Evolutionary conservation across 2,113 vertebrate species (phyloP).

Genomic region (Cygnus buccinator): DNA sequence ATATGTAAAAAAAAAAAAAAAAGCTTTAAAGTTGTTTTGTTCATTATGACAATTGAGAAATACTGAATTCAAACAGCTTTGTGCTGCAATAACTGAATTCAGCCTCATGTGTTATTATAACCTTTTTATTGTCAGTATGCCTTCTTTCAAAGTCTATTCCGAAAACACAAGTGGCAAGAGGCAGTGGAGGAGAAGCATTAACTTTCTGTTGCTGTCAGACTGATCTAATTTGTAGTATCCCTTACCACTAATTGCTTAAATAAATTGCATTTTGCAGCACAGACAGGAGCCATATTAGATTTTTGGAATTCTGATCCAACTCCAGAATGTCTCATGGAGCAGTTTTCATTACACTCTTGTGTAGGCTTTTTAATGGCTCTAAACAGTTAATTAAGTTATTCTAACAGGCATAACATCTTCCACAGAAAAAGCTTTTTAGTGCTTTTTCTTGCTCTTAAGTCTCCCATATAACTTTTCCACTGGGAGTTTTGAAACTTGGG

Average conservation of each 20-base stretch:
- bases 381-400: slow-evolving; percentile 38
- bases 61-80: background rate
- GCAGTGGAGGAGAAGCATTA: background rate
- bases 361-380: slow-evolving; percentile 10
- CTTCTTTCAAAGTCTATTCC: background rate
- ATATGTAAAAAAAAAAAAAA: background rate
- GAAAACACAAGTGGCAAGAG: background rate
- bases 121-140: background rate
- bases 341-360: slow-evolving; percentile 3
- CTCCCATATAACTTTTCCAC: background rate
- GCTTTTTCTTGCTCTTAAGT: background rate
- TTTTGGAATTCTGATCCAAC: slow-evolving; percentile 37
- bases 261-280: slow-evolving; percentile 41
- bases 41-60: background rate
- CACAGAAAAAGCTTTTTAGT: background rate
- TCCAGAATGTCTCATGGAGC: background rate
- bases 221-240: slow-evolving; percentile 35
- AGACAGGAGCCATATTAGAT: slow-evolving; percentile 51
- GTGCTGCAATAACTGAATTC: background rate
- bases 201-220: slow-evolving; percentile 9
- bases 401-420: background rate
- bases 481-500: background rate
- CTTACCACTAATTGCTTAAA: slow-evolving; percentile 51
- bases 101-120: background rate
- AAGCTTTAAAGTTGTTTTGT: background rate